Base-by-base conservation (phyloP, 2,113 vertebrate species). In the Larimichthys crocea region DNA sequence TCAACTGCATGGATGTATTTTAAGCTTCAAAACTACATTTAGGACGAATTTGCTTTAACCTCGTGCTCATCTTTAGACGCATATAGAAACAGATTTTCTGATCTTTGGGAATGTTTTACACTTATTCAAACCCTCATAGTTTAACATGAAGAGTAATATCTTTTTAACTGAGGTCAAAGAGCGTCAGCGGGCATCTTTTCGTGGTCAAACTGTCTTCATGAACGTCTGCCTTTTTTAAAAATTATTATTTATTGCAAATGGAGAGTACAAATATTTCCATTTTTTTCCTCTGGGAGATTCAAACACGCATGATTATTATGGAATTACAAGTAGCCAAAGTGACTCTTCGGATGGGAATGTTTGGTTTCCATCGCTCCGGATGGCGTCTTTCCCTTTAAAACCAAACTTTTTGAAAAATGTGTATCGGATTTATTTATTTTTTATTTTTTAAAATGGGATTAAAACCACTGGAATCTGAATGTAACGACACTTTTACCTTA, bases 361-460 rank as follows among this genome's bases (percentile, higher is more conserved):
- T 61, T 74, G 64, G 9, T 60, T 85, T 46, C 26, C 48, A 57
- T 50, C 50, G n/a, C 46, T n/a, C 5, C 35, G 2, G 24, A 71
- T 48, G 73, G 61, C 49, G 9, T 74, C 31, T 76, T 60, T 69
- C 84, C 89, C 78, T 84, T 84, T 86, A 90, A 40, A 90, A 87
- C 72, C 56, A 53, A 61, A 63, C 72, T n/a, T 44, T 44, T 9
- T 40, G 31, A 35, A 35, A n/a, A 5, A 66, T 82, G 48, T 60
- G 12, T 10, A 22, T n/a, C 10, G 62, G 80, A 83, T 62, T 73
- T 66, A 61, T 60, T 24, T 24, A 1, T 24, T 1, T 62, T 73
- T 62, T 66, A 0, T 26, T 26, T 26, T 26, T 26, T 26, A 48
- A 57, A 71, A 73, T 42, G 57, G 73, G 62, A 71, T 64, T 11